A percentile compares a stretch with the other conserved stretches of the same genome.
Evolutionary conservation across 2,888 invertebrate genomes (phyloP).

Genomic region (Apamea anceps): DNA sequence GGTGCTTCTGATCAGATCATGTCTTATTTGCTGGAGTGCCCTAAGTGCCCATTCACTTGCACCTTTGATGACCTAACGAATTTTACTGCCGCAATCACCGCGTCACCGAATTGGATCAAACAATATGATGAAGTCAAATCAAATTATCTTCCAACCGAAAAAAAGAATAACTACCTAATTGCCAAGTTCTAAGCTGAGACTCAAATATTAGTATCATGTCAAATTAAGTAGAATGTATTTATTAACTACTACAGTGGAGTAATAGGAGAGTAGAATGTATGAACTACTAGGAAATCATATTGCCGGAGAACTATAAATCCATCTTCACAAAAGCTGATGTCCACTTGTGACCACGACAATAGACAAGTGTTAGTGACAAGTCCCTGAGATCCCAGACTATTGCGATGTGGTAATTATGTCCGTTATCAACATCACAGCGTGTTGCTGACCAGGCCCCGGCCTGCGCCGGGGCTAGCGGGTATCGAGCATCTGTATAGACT

Average conservation of each 20-base stretch:
- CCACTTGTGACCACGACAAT: not conserved
- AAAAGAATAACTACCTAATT: not conserved
- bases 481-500: no score
- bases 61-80: not conserved
- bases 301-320: not conserved
- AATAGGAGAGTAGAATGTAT: not conserved
- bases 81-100: not conserved
- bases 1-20: not conserved
- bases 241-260: no score
- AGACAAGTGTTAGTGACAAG: conserved; percentile 1
- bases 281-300: not conserved
- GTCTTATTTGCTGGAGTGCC: not conserved
- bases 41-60: not conserved
- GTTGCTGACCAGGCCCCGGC: conserved; percentile 15
- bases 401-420: conserved; percentile 6
- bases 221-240: not conserved
- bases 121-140: not conserved
- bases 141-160: not conserved
- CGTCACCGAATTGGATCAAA: not conserved
- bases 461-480: no score
- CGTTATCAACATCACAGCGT: not conserved
- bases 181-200: not conserved
- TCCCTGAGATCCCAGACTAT: conserved; percentile 11
- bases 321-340: not conserved
- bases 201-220: not conserved